These are phyloP conservation scores for Gila robusta DNA, from an alignment of 2,797 vertebrate species.

Conservation along the genomic window DNA sequence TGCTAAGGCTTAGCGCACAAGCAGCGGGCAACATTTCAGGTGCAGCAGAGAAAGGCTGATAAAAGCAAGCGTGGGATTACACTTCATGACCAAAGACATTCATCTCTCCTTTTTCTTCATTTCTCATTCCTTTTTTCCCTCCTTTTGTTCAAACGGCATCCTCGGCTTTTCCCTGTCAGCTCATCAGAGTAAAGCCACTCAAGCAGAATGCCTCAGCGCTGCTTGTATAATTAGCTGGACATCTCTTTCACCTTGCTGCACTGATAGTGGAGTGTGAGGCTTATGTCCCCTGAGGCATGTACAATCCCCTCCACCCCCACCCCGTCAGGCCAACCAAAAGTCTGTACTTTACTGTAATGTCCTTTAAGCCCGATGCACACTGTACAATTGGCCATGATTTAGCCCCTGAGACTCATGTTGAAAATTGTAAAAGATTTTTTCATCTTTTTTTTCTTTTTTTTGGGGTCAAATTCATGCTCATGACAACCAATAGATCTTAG, in stretches of 20 bases:
- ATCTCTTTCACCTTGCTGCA: conserved; percentile 69
- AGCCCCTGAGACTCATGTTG: not conserved
- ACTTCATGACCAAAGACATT: conserved; percentile 71
- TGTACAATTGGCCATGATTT: conserved; percentile 2
- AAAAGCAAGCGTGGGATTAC: conserved; percentile 71
- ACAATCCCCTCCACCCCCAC: conserved; percentile 48
- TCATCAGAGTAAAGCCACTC: conserved; percentile 60
- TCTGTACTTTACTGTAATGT: not conserved
- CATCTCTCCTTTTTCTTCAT: conserved; percentile 61
- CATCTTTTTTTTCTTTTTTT: no score
- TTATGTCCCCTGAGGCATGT: conserved; percentile 63
- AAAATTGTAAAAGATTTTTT: not conserved
- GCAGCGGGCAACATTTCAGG: conserved; percentile 65
- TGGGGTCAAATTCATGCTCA: not conserved
- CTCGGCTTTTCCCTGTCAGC: conserved; percentile 64
- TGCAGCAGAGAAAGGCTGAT: conserved; percentile 63
- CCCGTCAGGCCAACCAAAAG: conserved; percentile 30
- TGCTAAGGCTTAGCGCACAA: conserved; percentile 65
- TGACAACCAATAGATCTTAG: not conserved
- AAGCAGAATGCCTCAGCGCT: conserved; percentile 65
- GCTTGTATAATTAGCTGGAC: conserved; percentile 71
- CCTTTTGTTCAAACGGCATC: conserved; percentile 61
- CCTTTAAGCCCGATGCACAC: not conserved
- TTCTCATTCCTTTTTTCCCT: conserved; percentile 38
- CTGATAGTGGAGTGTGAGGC: conserved; percentile 63